Evolutionary conservation across 2,888 invertebrate species (phyloP).

Genomic region (Brachypterus glaber): DNA sequence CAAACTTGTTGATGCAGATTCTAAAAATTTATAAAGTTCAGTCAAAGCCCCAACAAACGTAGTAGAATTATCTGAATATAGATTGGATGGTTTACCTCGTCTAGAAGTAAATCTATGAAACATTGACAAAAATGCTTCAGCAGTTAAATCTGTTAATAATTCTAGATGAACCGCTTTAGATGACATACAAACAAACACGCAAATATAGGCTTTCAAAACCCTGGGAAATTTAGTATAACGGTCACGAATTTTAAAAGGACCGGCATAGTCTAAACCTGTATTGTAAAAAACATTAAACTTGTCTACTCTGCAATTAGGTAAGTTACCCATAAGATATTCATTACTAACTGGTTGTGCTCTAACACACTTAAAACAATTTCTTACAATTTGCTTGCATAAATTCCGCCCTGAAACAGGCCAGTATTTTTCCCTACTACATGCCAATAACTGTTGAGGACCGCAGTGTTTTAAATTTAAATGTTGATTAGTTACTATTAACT

Average conservation of each 20-base stretch:
- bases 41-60: too few relatives aligned
- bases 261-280: constrained; percentile 24
- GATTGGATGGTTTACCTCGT: too few relatives aligned
- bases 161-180: too few relatives aligned
- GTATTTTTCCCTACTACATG: constrained; percentile 18
- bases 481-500: constrained; percentile 14
- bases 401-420: constrained; percentile 25
- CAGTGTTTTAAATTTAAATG: constrained; percentile 15
- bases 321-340: constrained; percentile 24
- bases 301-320: constrained; percentile 20
- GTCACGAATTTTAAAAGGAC: constrained; percentile 24
- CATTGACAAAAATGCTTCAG: too few relatives aligned
- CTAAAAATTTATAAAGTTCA: too few relatives aligned
- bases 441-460: constrained; percentile 14
- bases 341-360: constrained; percentile 15
- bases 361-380: constrained; percentile 21
- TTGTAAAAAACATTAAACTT: constrained; percentile 21
- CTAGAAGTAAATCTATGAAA: too few relatives aligned
- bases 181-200: too few relatives aligned
- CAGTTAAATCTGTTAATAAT: too few relatives aligned
- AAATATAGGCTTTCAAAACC: constrained; percentile 17
- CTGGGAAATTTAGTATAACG: constrained; percentile 17
- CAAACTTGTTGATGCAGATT: too few relatives aligned
- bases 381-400: constrained; percentile 17
- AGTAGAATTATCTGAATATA: too few relatives aligned